phyloP scores from a whole-genome alignment of 2,797 vertebrate genomes.

The Lacerta bilineata region DNA sequence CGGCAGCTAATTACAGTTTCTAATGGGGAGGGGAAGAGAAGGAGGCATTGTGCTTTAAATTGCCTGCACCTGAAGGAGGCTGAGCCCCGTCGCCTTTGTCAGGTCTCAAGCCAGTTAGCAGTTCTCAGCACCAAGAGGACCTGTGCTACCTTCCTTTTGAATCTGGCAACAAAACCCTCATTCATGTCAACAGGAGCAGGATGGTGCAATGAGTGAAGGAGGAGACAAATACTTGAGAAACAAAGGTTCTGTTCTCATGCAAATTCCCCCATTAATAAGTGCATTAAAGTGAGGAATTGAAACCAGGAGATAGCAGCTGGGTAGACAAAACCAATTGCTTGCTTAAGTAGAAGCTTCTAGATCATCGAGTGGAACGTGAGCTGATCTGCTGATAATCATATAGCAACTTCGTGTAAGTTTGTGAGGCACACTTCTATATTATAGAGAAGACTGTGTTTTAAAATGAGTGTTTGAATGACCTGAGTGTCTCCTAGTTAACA shows the following conservation, averaged over 20 bases:
- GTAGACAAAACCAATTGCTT: constrained; percentile 63
- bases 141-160: constrained; percentile 33
- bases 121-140: constrained; percentile 30
- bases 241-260: constrained; percentile 71
- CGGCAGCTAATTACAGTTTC: constrained; percentile 46
- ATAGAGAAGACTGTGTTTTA: neutral
- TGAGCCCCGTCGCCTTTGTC: constrained; percentile 20
- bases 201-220: constrained; percentile 57
- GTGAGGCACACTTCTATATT: neutral
- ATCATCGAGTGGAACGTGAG: constrained; percentile 63
- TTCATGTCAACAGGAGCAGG: constrained; percentile 63
- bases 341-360: constrained; percentile 64
- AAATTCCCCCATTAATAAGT: constrained; percentile 68
- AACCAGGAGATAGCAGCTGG: constrained; percentile 65
- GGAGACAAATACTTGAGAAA: constrained; percentile 69
- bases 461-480: too few species aligned
- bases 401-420: constrained; percentile 37
- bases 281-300: constrained; percentile 68
- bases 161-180: constrained; percentile 53
- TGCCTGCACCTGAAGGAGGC: constrained; percentile 51
- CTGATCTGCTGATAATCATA: constrained; percentile 59
- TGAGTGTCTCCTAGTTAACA: neutral
- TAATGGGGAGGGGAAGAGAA: constrained; percentile 18
- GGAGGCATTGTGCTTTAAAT: constrained; percentile 52
- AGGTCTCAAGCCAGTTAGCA: neutral